Conservation (phyloP, 2,888 invertebrate species). For the Aphidoletes aphidimyza region DNA sequence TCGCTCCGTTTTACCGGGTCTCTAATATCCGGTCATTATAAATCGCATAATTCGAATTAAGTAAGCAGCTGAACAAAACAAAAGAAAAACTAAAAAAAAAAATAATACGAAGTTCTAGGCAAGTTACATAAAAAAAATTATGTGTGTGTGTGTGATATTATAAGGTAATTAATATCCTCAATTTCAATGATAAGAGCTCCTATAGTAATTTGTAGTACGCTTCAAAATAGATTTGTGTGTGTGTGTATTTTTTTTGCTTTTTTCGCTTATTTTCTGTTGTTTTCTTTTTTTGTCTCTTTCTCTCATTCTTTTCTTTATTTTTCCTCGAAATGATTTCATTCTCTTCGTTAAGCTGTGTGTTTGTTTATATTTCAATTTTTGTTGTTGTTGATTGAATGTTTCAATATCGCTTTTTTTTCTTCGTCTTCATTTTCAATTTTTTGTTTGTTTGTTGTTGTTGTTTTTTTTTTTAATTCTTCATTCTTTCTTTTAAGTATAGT, state of each 20-base stretch:
- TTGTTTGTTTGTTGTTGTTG: no score
- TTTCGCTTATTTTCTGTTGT: background rate
- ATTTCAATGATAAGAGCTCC: background rate
- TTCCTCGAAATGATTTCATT: background rate
- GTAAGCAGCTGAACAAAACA: background rate
- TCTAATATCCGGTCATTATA: no score
- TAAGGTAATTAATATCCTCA: background rate
- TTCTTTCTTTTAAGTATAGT: constrained; percentile 31
- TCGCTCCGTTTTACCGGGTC: no score
- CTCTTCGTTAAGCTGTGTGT: constrained; percentile 4
- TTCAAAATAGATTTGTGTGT: constrained; percentile 33
- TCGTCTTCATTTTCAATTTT: no score
- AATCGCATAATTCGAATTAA: no score
- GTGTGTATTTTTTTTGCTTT: no score
- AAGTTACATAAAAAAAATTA: background rate
- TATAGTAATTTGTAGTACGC: constrained; percentile 12
- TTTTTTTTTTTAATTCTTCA: no score
- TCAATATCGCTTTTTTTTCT: no score
- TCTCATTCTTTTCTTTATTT: background rate
- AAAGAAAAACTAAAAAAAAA: background rate
- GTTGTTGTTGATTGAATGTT: constrained; percentile 20
- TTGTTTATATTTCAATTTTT: background rate
- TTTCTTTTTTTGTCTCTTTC: background rate
- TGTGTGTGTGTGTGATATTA: background rate
- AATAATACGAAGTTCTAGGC: background rate